phyloP scores from a whole-genome alignment of 2,113 vertebrate genomes.

The Prinia subflava region DNA sequence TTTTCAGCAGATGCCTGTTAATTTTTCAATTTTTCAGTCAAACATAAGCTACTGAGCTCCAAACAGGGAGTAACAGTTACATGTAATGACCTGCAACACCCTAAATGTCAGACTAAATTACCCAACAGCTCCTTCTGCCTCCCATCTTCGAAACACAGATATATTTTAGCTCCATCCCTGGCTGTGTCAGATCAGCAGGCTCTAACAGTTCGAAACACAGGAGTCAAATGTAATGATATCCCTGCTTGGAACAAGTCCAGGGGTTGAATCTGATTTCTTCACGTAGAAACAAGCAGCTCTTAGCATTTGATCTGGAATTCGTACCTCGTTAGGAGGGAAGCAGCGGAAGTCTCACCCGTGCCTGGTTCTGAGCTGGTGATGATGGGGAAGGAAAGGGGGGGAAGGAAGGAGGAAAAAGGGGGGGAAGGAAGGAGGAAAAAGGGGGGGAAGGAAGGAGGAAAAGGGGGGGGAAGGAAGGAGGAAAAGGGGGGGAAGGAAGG shows the following conservation, averaged over 20 bases:
- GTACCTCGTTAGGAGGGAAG: background rate
- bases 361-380: background rate
- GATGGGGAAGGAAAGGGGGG: background rate
- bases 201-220: background rate
- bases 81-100: background rate
- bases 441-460: no score
- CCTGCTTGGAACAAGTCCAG: background rate
- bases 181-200: background rate
- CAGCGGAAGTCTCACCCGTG: background rate
- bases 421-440: no score
- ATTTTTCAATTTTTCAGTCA: constrained; percentile 4
- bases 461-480: no score
- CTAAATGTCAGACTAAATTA: constrained; percentile 6
- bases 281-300: background rate
- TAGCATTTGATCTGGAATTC: constrained; percentile 14
- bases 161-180: background rate
- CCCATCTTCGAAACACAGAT: background rate
- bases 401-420: no score
- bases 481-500: no score
- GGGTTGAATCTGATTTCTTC: background rate
- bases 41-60: background rate
- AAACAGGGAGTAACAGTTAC: background rate
- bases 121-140: background rate
- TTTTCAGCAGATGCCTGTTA: background rate
- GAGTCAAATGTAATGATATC: background rate